A percentile compares a stretch with the other conserved stretches of the same genome.
Conservation (phyloP, 2,113 vertebrate genomes). For the Trogon surrucura region DNA sequence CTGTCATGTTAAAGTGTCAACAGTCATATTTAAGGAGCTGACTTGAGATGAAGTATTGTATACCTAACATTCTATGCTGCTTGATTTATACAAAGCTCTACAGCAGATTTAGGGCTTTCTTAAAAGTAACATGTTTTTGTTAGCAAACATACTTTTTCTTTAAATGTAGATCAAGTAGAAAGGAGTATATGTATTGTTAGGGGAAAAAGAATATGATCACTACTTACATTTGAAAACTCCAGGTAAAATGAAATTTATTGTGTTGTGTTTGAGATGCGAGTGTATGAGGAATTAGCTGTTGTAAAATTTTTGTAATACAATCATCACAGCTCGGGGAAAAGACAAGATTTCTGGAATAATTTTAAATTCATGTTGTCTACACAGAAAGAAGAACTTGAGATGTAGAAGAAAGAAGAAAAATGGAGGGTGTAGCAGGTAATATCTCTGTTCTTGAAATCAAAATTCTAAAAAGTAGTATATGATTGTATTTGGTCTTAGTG, state of each 20-base stretch:
- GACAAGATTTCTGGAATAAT: background rate
- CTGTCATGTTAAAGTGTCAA: background rate
- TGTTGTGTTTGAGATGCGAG: background rate
- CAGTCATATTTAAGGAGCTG: background rate
- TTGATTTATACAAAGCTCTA: background rate
- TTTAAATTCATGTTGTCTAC: background rate
- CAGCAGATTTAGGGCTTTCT: background rate
- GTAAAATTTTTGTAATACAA: background rate
- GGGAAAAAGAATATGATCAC: background rate
- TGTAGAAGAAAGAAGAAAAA: constrained; percentile 1
- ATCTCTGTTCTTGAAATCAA: background rate
- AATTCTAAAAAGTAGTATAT: background rate
- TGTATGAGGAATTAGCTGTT: background rate
- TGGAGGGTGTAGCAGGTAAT: background rate
- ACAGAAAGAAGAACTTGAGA: background rate
- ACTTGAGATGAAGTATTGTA: background rate
- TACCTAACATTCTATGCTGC: background rate
- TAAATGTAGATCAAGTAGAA: background rate
- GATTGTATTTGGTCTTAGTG: background rate
- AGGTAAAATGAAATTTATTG: background rate
- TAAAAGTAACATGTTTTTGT: background rate
- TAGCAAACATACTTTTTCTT: background rate
- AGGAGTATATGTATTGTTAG: background rate
- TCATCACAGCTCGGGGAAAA: background rate
- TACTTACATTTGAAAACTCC: background rate